These are phyloP conservation scores for Andricus curvator DNA, from an alignment of 2,888 invertebrate species.

Conservation along the genomic window DNA sequence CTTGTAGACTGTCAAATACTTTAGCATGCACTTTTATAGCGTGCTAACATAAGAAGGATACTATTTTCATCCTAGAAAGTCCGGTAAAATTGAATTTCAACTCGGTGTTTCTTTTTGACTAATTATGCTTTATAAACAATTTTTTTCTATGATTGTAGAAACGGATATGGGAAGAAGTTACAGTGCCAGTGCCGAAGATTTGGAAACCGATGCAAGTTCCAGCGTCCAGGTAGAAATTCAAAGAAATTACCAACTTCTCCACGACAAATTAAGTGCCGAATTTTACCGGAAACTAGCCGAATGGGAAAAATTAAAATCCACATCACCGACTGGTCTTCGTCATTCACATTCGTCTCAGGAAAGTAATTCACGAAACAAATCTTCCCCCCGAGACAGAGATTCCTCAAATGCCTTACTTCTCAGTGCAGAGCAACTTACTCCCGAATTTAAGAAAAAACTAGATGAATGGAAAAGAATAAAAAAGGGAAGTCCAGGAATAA, in stretches of 20 bases:
- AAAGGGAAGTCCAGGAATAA: slow-evolving; percentile 73
- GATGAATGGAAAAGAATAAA: slow-evolving; percentile 92
- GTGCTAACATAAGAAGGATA: neutral
- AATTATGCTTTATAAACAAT: neutral
- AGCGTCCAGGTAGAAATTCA: slow-evolving; percentile 84
- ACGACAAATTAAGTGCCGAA: slow-evolving; percentile 86
- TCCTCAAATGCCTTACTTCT: slow-evolving; percentile 70
- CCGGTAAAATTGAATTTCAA: no score
- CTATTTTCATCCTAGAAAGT: neutral
- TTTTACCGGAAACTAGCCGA: slow-evolving; percentile 86
- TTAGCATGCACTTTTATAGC: neutral
- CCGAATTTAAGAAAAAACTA: slow-evolving; percentile 90
- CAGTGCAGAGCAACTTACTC: slow-evolving; percentile 86
- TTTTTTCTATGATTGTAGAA: slow-evolving; percentile 43
- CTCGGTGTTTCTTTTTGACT: no score
- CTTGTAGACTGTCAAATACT: neutral
- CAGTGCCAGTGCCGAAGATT: slow-evolving; percentile 67
- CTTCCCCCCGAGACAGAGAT: slow-evolving; percentile 55
- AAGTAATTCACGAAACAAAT: slow-evolving; percentile 55
- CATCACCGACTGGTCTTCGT: slow-evolving; percentile 50
- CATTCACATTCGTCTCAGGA: slow-evolving; percentile 53
- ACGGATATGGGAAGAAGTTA: slow-evolving; percentile 61
- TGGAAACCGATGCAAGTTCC: slow-evolving; percentile 57
- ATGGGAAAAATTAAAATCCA: slow-evolving; percentile 79
- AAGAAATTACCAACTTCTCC: slow-evolving; percentile 85